A percentile compares a stretch with the other conserved stretches of the same genome.
These are phyloP conservation scores for Bos javanicus DNA, from an alignment of 2,113 vertebrate species.

Conservation along the genomic window DNA sequence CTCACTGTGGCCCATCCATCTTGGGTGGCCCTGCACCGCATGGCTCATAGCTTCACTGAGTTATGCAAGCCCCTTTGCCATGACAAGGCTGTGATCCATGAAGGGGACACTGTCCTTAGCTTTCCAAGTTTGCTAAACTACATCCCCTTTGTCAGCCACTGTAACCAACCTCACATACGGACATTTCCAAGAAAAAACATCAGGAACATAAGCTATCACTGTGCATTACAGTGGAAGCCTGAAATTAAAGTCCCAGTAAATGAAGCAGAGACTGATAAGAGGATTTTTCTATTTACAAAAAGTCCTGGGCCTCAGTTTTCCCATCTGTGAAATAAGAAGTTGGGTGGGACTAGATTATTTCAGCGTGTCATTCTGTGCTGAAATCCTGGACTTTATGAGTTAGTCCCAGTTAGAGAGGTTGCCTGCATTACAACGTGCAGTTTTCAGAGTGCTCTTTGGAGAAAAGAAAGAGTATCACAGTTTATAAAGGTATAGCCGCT, in stretches of 20 bases:
- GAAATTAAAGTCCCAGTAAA: not conserved
- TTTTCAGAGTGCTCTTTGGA: not conserved
- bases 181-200: rapidly evolving
- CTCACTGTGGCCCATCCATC: not conserved
- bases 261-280: not conserved
- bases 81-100: not conserved
- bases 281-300: not conserved
- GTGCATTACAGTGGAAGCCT: not conserved
- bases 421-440: not conserved
- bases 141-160: not conserved
- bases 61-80: not conserved
- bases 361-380: not conserved
- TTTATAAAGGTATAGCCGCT: not conserved
- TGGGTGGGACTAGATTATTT: not conserved
- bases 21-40: not conserved
- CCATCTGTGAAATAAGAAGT: not conserved
- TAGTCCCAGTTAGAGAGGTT: not conserved
- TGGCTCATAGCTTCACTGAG: not conserved
- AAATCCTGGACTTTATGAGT: not conserved
- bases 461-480: not conserved
- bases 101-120: not conserved
- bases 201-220: not conserved
- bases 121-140: not conserved
- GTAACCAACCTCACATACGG: rapidly evolving
- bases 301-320: not conserved